Conservation (phyloP, 2,113 vertebrate genomes). For the Prunella fulvescens region DNA sequence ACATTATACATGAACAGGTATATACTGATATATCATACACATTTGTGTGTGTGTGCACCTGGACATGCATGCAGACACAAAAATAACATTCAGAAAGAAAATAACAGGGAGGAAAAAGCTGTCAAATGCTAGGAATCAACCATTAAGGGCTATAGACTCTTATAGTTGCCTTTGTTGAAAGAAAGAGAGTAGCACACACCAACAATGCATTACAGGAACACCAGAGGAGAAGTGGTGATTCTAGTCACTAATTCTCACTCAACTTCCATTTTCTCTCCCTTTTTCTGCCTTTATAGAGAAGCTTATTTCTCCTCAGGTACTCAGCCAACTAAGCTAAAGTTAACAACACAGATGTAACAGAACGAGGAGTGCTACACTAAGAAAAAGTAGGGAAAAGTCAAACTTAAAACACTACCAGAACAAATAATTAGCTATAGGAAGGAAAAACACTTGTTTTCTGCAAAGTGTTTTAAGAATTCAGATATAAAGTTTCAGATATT, state of each 20-base stretch:
- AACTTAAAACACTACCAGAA: not conserved
- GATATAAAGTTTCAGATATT: not conserved
- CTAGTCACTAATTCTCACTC: not conserved
- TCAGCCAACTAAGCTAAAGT: not conserved
- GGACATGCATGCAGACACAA: not conserved
- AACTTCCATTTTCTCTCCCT: not conserved
- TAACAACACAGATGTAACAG: not conserved
- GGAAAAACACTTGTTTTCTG: constrained; percentile 22
- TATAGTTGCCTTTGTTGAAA: not conserved
- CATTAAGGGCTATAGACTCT: not conserved
- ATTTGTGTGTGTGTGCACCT: not conserved
- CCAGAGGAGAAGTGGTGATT: not conserved
- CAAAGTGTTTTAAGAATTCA: constrained; percentile 9
- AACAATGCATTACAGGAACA: not conserved
- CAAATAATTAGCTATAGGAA: not conserved
- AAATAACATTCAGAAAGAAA: not conserved
- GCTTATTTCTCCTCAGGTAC: not conserved
- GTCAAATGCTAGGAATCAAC: not conserved
- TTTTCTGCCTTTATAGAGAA: not conserved
- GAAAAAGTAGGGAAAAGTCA: not conserved
- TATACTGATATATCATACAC: not conserved
- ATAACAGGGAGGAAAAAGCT: not conserved
- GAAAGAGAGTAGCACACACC: not conserved
- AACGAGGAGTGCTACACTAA: not conserved
- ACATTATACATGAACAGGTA: not conserved